Percentiles rank a stretch among this genome's conserved stretches.
Conservation (phyloP, 1,140 invertebrate genomes). For the Drosophila subpulchrella region DNA sequence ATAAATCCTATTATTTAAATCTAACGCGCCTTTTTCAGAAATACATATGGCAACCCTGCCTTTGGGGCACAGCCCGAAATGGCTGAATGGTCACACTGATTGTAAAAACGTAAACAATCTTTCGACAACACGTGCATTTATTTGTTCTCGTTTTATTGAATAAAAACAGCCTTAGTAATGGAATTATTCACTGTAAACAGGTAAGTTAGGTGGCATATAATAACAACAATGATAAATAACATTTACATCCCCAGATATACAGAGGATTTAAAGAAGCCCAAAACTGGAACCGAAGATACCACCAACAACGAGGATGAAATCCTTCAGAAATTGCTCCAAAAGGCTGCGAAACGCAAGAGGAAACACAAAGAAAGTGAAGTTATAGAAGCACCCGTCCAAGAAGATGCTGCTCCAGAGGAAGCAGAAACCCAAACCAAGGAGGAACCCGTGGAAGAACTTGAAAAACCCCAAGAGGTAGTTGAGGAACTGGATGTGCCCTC, state of each 20-base stretch:
- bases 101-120: constrained; percentile 64
- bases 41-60: constrained; percentile 6
- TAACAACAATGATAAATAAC: background rate
- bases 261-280: constrained; percentile 36
- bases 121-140: constrained; percentile 56
- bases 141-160: constrained; percentile 11
- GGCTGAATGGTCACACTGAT: constrained; percentile 22
- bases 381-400: constrained; percentile 11
- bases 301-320: constrained; percentile 85
- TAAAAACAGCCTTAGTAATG: constrained; percentile 50
- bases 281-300: constrained; percentile 4
- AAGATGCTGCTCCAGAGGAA: constrained; percentile 17
- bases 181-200: constrained; percentile 82
- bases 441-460: background rate
- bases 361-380: constrained; percentile 57
- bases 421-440: background rate
- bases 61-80: fast-evolving
- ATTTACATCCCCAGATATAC: constrained; percentile 38
- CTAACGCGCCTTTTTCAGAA: background rate
- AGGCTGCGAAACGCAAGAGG: constrained; percentile 76
- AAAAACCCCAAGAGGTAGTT: background rate
- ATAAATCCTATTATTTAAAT: background rate
- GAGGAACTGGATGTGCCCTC: constrained; percentile 21
- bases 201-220: constrained; percentile 33
- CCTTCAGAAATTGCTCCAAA: constrained; percentile 86